Evolutionary conservation across 1,140 invertebrate genomes (phyloP), one percentile per base, ranked within the genome.

Genomic region (Proctacanthus coquilletti): DNA sequence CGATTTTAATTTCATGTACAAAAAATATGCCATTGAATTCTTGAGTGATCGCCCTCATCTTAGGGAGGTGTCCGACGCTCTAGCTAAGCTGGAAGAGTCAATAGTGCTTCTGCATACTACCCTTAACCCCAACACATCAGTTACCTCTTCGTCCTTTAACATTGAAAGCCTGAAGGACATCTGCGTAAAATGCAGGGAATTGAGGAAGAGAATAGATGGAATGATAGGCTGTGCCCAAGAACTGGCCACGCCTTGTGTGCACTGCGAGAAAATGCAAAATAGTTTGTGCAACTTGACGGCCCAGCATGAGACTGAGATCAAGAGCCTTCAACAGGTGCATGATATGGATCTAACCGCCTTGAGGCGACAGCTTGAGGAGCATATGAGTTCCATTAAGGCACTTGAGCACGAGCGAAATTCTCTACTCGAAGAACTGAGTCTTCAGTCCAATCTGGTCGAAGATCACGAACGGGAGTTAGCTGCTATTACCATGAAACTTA

Each of bases 181-280:
- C 5, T 66, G 63, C 42, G 45, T 53, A 40, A 65, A 61, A 42
- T 68, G 64, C 43, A 48, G 53, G 31, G 55, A 63, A 15, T 42
- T 63, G 25, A 46, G 50, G 6, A 51, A 52, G 38, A 53, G 46
- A 4, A 50, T 55, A 18, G 50, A 58, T 30, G 51, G 53, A 25
- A 38, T 57, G 5, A 50, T 17, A 42, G 23, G 36, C 15, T 27
- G 52, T 43, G 3, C 41, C 41, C 57, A 40, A 44, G 47, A 40
- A 14, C 38, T 49, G 18, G 39, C 34, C 33, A 38, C 39, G n/a
- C 39, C 45, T 6, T 49, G 47, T 21, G 21, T 38, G 17, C 39
- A 46, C 36, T 49, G 47, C 32, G 23, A 43, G 13, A 41, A 49
- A 37, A 29, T 46, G 14, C 44, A 43, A 14, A 54, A 59, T 5